These are phyloP conservation scores for Pachyuromys duprasi DNA, from an alignment of 2,797 vertebrate species.

Conservation along the genomic window DNA sequence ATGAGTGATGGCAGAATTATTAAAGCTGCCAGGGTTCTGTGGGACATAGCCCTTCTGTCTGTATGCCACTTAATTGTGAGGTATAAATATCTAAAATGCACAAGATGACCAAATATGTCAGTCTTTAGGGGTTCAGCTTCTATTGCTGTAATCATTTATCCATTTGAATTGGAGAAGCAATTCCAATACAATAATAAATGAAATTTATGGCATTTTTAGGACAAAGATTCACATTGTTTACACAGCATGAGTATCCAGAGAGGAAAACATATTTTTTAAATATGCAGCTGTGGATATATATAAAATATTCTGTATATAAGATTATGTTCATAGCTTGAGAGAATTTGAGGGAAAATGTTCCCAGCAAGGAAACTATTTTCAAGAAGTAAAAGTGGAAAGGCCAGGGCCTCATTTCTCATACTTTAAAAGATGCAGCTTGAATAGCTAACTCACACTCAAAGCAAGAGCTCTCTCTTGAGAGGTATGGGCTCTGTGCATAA, in stretches of 20 bases:
- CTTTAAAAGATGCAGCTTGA: conserved; percentile 65
- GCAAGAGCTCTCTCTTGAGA: not conserved
- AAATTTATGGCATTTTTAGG: conserved; percentile 48
- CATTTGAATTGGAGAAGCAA: conserved; percentile 63
- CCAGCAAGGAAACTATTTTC: conserved; percentile 57
- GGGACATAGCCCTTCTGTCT: conserved; percentile 56
- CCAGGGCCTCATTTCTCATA: conserved; percentile 19
- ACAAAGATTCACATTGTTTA: conserved; percentile 69
- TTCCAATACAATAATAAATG: conserved; percentile 49
- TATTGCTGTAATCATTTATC: conserved; percentile 67
- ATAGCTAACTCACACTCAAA: conserved; percentile 1
- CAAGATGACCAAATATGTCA: conserved; percentile 42
- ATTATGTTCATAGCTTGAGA: conserved; percentile 72
- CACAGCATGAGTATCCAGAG: conserved; percentile 54
- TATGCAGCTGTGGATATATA: conserved; percentile 48
- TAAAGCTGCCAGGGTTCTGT: conserved; percentile 55
- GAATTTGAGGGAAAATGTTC: conserved; percentile 59
- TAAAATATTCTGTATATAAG: conserved; percentile 70
- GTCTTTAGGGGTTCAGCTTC: conserved; percentile 33
- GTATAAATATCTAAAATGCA: conserved; percentile 23
- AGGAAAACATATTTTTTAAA: conserved; percentile 70
- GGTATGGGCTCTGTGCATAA: not conserved
- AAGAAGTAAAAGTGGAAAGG: conserved; percentile 72
- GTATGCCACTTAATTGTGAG: conserved; percentile 60
- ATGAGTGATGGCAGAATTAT: conserved; percentile 48